Conservation (phyloP, 2,113 vertebrate genomes). For the Tenebrosternarchus preto region DNA sequence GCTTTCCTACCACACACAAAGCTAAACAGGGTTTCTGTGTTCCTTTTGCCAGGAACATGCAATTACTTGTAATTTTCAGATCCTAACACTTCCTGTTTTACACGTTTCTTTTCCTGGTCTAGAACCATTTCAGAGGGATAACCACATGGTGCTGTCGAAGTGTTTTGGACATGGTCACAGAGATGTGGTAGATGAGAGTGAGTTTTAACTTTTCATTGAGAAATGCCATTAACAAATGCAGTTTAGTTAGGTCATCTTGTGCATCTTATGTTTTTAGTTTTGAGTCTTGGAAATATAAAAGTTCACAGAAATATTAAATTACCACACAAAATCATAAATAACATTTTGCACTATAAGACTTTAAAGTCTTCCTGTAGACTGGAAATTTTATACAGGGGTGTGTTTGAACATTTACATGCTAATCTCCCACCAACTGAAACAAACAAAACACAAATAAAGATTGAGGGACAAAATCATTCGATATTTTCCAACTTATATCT, state of each 20-base stretch:
- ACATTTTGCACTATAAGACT: no score
- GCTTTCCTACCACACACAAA: slow-evolving; percentile 51
- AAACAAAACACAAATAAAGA: no score
- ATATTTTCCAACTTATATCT: no score
- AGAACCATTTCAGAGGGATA: slow-evolving; percentile 40
- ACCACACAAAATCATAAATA: no score
- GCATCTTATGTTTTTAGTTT: no score
- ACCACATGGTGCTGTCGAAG: slow-evolving; percentile 34
- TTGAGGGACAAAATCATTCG: no score
- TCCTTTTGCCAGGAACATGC: slow-evolving; percentile 53
- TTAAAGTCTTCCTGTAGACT: no score
- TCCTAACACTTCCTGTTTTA: slow-evolving; percentile 56
- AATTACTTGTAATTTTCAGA: slow-evolving; percentile 62
- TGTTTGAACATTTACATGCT: no score
- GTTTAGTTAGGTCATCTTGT: slow-evolving; percentile 7
- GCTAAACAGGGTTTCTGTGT: slow-evolving; percentile 47
- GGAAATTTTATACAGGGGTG: no score
- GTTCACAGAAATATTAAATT: no score
- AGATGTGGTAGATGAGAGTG: slow-evolving; percentile 48
- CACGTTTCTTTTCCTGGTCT: slow-evolving; percentile 48
- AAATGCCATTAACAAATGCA: slow-evolving; percentile 49
- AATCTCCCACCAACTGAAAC: no score
- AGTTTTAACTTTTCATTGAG: slow-evolving; percentile 60
- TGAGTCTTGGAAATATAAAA: no score
- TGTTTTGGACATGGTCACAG: slow-evolving; percentile 53